A percentile compares a stretch with the other conserved stretches of the same genome.
These are phyloP conservation scores for Sabatieria punctata DNA, from an alignment of 2,888 invertebrate genomes.

Conservation along the genomic window DNA sequence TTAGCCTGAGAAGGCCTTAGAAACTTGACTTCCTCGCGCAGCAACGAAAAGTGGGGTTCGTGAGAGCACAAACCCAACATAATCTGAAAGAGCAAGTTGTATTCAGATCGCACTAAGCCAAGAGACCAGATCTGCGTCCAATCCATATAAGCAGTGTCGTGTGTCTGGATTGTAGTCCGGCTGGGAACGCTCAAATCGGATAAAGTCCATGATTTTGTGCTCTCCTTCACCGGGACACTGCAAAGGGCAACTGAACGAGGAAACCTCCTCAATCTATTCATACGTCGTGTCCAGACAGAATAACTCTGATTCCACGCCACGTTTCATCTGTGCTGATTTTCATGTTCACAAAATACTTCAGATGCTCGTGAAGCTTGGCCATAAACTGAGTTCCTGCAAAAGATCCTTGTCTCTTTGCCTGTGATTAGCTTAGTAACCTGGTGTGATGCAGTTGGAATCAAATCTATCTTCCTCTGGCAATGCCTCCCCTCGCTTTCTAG, in stretches of 20 bases:
- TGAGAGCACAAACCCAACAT: slow-evolving; percentile 89
- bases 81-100: slow-evolving; percentile 41
- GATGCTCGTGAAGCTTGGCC: slow-evolving; percentile 64
- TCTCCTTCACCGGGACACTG: slow-evolving; percentile 84
- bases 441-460: slow-evolving; percentile 95
- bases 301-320: slow-evolving; percentile 69
- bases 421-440: slow-evolving; percentile 54
- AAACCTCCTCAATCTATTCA: no score
- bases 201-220: slow-evolving; percentile 97
- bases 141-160: slow-evolving; percentile 82
- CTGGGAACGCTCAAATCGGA: slow-evolving; percentile 59
- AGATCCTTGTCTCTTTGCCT: not conserved
- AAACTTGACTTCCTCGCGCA: slow-evolving; percentile 66
- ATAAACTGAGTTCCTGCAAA: slow-evolving; percentile 53
- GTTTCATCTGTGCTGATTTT: slow-evolving; percentile 60
- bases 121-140: slow-evolving; percentile 70
- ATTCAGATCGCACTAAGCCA: not conserved
- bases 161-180: slow-evolving; percentile 73
- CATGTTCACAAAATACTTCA: slow-evolving; percentile 64
- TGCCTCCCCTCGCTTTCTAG: slow-evolving; percentile 55
- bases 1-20: slow-evolving; percentile 11
- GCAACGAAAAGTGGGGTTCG: slow-evolving; percentile 79
- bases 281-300: slow-evolving; percentile 82
- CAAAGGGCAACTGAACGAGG: slow-evolving; percentile 10
- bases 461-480: slow-evolving; percentile 64